A percentile compares a stretch with the other conserved stretches of the same genome.
Conservation (phyloP, 2,888 invertebrate genomes). For the Drosophila picticornis region DNA sequence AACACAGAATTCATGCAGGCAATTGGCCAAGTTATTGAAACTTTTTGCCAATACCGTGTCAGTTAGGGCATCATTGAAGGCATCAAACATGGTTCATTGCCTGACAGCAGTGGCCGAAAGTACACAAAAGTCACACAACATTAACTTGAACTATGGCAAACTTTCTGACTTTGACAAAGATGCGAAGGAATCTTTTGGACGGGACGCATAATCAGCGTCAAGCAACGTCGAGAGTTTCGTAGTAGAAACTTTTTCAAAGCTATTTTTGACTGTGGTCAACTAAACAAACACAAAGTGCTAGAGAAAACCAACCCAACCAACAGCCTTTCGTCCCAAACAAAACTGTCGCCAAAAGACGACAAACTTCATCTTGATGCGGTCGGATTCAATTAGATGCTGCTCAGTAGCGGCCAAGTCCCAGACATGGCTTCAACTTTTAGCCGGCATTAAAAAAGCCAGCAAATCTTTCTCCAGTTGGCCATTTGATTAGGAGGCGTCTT, state of each 20-base stretch:
- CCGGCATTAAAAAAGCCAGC: conserved; percentile 2
- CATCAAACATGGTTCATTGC: conserved; percentile 70
- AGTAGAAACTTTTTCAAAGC: conserved; percentile 72
- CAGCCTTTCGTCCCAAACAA: conserved; percentile 54
- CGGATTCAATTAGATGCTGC: conserved; percentile 73
- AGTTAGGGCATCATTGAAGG: conserved; percentile 47
- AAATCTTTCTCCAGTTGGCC: conserved; percentile 4
- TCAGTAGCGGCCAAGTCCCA: conserved; percentile 7
- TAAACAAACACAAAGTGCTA: conserved; percentile 76
- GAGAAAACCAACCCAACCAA: conserved; percentile 2
- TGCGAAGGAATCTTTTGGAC: conserved; percentile 54
- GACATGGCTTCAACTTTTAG: conserved; percentile 21
- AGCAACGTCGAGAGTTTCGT: conserved; percentile 36
- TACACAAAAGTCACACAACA: conserved; percentile 80
- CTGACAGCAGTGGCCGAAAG: conserved; percentile 46
- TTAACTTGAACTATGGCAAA: conserved; percentile 80
- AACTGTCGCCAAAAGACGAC: conserved; percentile 75
- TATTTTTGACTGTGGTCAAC: conserved; percentile 81
- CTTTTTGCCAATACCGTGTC: conserved; percentile 59
- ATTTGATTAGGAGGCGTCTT: conserved; percentile 38
- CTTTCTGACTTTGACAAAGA: conserved; percentile 75
- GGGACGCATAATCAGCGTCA: conserved; percentile 33
- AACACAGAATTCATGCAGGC: conserved; percentile 36
- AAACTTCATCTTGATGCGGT: conserved; percentile 73
- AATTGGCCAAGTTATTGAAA: conserved; percentile 75